These are phyloP conservation scores for Cheumatopsyche charites DNA, from an alignment of 1,140 invertebrate species.

Conservation along the genomic window DNA sequence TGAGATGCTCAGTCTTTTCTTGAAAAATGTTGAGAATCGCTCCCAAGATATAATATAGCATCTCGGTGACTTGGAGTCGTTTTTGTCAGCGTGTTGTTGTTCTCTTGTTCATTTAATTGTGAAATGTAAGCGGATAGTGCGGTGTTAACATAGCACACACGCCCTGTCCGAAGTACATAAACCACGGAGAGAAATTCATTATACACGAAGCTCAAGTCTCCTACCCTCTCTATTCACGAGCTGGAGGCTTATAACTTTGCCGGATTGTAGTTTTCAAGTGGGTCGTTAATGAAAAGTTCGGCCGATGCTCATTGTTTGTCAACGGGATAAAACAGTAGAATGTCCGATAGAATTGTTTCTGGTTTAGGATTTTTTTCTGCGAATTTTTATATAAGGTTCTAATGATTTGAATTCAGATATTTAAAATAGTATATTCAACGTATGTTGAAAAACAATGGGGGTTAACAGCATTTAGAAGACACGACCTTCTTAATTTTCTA, in stretches of 20 bases:
- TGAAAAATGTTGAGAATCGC: too few relatives aligned
- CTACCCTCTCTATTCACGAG: slow-evolving; percentile 22
- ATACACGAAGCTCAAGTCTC: slow-evolving; percentile 12
- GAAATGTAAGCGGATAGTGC: slow-evolving; percentile 20
- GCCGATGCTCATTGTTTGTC: slow-evolving; percentile 32
- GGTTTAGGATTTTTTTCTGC: not conserved
- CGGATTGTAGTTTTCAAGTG: slow-evolving; percentile 33
- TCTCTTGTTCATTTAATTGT: not conserved
- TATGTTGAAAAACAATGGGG: too few relatives aligned
- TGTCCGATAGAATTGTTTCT: not conserved
- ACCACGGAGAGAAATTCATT: slow-evolving; percentile 28
- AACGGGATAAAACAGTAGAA: slow-evolving; percentile 16
- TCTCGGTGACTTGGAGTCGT: too few relatives aligned
- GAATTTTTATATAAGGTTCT: not conserved
- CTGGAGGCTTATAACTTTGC: slow-evolving; percentile 20
- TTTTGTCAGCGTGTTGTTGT: too few relatives aligned
- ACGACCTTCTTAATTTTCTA: too few relatives aligned
- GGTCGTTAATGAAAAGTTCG: slow-evolving; percentile 37
- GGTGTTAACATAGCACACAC: slow-evolving; percentile 5
- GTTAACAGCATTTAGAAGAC: too few relatives aligned
- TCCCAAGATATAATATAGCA: too few relatives aligned
- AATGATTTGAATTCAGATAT: too few relatives aligned
- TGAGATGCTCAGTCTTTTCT: too few relatives aligned
- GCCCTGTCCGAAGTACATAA: slow-evolving; percentile 16
- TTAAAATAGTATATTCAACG: too few relatives aligned